A percentile compares a stretch with the other conserved stretches of the same genome.
These are phyloP conservation scores for Caenorhabditis wallacei DNA, from an alignment of 2,888 invertebrate genomes.

Conservation along the genomic window DNA sequence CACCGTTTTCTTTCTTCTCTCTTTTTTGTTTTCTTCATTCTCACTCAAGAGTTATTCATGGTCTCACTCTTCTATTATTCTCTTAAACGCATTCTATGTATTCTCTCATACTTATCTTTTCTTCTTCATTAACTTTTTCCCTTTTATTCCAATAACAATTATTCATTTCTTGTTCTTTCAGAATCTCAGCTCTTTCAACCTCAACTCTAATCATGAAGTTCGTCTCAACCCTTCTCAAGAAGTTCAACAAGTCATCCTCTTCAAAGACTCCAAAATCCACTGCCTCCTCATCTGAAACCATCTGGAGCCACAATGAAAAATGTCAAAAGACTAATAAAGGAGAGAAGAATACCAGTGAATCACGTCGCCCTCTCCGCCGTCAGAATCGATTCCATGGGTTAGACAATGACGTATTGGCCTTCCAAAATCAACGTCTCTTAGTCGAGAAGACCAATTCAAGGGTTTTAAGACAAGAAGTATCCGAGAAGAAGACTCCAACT, in stretches of 20 bases:
- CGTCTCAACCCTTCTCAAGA: not conserved
- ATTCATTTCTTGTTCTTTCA: too few species aligned
- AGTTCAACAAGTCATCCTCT: conserved; percentile 4
- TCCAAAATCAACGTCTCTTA: conserved; percentile 25
- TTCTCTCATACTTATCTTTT: not conserved
- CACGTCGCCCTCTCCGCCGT: conserved; percentile 39
- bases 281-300: not conserved
- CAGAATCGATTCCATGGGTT: conserved; percentile 42
- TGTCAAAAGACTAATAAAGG: not conserved
- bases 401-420: conserved; percentile 31
- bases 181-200: not conserved
- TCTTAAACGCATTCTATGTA: not conserved
- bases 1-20: not conserved
- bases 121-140: not conserved
- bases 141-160: too few species aligned
- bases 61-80: not conserved
- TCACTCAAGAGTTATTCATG: too few species aligned
- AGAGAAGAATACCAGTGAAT: conserved; percentile 12
- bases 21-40: not conserved
- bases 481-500: conserved; percentile 28
- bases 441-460: conserved; percentile 20
- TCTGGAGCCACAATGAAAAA: conserved; percentile 1
- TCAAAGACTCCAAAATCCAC: not conserved
- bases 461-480: conserved; percentile 4
- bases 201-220: not conserved